phyloP scores from a whole-genome alignment of 2,888 invertebrate genomes.

The Lasius fuliginosus region DNA sequence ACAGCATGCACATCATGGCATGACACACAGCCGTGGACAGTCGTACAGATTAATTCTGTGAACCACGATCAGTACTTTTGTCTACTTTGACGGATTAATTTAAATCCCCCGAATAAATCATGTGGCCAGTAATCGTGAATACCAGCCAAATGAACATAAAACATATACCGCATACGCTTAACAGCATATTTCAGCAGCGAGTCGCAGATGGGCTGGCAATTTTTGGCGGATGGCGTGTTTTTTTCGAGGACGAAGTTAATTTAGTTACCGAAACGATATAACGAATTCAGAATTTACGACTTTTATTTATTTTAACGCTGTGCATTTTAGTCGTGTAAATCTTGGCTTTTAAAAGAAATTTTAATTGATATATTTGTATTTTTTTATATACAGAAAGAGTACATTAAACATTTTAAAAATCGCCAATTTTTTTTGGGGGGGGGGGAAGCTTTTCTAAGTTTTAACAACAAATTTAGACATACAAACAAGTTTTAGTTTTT shows the following conservation, averaged over 20 bases:
- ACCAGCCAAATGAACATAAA: neutral
- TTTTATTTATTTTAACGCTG: slow-evolving; percentile 9
- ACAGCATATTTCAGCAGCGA: neutral
- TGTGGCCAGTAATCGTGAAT: slow-evolving; percentile 12
- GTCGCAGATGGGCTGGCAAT: neutral
- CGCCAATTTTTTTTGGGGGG: neutral
- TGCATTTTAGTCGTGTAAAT: neutral
- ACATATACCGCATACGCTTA: slow-evolving; percentile 4
- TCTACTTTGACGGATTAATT: slow-evolving; percentile 35
- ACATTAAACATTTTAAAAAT: slow-evolving; percentile 2
- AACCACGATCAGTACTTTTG: slow-evolving; percentile 23
- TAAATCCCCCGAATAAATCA: slow-evolving; percentile 34
- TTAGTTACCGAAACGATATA: slow-evolving; percentile 12
- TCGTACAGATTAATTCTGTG: slow-evolving; percentile 18
- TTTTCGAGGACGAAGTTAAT: slow-evolving; percentile 35
- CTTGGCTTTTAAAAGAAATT: neutral
- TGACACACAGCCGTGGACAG: neutral
- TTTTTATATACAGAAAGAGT: neutral
- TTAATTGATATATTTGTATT: neutral
- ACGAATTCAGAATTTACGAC: slow-evolving; percentile 16
- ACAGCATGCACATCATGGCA: neutral
- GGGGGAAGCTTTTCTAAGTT: neutral
- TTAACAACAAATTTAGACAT: neutral
- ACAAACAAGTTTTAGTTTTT: neutral
- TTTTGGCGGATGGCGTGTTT: slow-evolving; percentile 16